Conservation (phyloP, 2,888 invertebrate species). For the Nephrotoma guestfalica region DNA sequence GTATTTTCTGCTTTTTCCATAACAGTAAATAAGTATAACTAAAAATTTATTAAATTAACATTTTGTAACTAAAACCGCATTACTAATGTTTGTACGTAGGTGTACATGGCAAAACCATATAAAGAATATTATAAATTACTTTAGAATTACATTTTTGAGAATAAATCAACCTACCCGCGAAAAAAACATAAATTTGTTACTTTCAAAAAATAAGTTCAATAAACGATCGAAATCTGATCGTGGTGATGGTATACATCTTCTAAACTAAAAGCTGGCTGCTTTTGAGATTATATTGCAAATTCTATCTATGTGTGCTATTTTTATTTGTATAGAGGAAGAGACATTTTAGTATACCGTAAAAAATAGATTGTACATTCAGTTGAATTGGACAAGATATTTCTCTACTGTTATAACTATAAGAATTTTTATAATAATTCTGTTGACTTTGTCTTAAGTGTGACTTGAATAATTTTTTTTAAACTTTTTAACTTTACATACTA, state of each 20-base stretch:
- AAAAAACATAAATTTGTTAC: not conserved
- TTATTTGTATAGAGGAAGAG: not conserved
- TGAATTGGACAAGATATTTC: not conserved
- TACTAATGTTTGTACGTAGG: not conserved
- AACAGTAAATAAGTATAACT: too few relatives aligned
- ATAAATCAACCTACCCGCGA: not conserved
- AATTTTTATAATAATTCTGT: not conserved
- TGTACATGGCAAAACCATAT: not conserved
- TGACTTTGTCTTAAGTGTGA: not conserved
- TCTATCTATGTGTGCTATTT: not conserved
- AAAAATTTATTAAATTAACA: not conserved
- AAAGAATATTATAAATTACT: not conserved
- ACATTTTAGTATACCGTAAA: not conserved
- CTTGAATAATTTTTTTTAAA: not conserved
- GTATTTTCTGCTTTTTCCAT: too few relatives aligned
- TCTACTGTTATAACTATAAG: not conserved
- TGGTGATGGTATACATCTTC: not conserved
- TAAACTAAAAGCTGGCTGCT: not conserved
- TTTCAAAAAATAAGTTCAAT: not conserved
- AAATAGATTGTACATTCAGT: not conserved
- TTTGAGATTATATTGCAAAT: not conserved
- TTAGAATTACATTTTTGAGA: not conserved
- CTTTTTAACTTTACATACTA: not conserved
- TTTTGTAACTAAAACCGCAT: not conserved
- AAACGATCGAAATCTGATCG: not conserved